Conservation (phyloP, 2,888 invertebrate genomes). For the Tiliacea citrago region DNA sequence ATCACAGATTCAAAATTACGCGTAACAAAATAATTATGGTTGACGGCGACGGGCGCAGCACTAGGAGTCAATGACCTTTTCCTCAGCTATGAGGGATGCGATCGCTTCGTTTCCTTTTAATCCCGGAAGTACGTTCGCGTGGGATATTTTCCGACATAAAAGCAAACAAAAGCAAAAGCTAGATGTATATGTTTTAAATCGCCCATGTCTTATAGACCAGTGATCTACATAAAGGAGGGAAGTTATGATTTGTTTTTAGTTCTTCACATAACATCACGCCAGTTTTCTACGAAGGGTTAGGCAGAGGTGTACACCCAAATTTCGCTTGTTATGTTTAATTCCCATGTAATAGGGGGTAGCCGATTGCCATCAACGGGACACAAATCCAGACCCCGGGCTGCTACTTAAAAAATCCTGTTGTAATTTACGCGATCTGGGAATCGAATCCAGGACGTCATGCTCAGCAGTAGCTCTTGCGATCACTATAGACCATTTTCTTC, state of each 20-base stretch:
- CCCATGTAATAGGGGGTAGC: background rate
- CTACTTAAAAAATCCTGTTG: background rate
- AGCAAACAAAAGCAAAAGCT: too few relatives aligned
- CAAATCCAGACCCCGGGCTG: too few relatives aligned
- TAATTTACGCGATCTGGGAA: too few relatives aligned
- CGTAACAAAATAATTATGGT: too few relatives aligned
- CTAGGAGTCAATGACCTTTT: too few relatives aligned
- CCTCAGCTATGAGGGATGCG: too few relatives aligned
- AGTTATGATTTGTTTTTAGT: background rate
- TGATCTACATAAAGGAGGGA: constrained; percentile 23
- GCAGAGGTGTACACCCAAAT: background rate
- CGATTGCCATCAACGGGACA: background rate
- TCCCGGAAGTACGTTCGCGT: too few relatives aligned
- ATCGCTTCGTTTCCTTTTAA: too few relatives aligned
- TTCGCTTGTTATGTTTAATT: background rate
- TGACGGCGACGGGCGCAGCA: too few relatives aligned
- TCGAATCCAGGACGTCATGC: background rate
- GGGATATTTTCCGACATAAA: too few relatives aligned
- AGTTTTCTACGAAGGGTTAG: background rate
- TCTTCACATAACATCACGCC: background rate
- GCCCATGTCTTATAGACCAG: background rate
- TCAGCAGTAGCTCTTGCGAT: background rate
- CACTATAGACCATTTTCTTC: background rate
- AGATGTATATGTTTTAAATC: constrained; percentile 3
- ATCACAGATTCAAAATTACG: too few relatives aligned